These are phyloP conservation scores for Falco punctatus DNA, from an alignment of 2,113 vertebrate species.

Conservation along the genomic window DNA sequence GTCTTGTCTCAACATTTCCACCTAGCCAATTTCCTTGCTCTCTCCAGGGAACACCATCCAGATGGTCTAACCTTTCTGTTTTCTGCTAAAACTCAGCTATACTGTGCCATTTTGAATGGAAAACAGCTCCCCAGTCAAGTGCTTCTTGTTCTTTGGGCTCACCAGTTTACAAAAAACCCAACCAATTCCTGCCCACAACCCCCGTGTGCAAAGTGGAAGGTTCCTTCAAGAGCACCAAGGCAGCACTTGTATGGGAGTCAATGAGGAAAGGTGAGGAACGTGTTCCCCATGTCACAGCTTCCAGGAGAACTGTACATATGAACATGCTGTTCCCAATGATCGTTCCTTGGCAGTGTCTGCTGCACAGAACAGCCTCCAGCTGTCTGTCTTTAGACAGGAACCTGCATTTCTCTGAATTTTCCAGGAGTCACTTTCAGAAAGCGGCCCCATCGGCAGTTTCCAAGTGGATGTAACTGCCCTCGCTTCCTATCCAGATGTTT, in stretches of 20 bases:
- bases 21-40: not conserved
- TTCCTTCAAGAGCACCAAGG: not conserved
- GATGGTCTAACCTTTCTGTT: not conserved
- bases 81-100: not conserved
- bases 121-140: not conserved
- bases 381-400: not conserved
- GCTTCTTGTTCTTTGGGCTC: not conserved
- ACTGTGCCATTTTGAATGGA: not conserved
- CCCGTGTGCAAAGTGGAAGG: not conserved
- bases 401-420: not conserved
- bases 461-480: not conserved
- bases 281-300: not conserved
- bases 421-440: not conserved
- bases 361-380: not conserved
- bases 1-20: no score
- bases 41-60: not conserved
- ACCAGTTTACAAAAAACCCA: not conserved
- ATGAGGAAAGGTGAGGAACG: not conserved
- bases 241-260: not conserved
- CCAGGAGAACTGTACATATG: not conserved
- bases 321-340: not conserved
- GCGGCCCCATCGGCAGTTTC: not conserved
- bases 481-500: not conserved
- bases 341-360: not conserved
- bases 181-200: not conserved